phyloP scores from a whole-genome alignment of 1,140 invertebrate species.

The Aethina tumida region DNA sequence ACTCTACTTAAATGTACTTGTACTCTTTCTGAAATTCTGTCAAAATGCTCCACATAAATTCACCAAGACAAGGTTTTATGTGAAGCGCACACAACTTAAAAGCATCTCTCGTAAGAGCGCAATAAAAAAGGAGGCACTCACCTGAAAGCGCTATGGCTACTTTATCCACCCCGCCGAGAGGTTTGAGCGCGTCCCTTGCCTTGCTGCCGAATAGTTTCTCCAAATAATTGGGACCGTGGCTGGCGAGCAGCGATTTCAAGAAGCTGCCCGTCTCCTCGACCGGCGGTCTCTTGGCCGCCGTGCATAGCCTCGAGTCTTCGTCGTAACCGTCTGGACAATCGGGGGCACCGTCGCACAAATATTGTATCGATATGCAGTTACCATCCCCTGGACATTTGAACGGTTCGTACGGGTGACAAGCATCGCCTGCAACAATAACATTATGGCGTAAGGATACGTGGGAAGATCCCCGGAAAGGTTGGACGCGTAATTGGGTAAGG shows the following conservation, averaged over 20 bases:
- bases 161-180: constrained; percentile 85
- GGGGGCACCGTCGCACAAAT: constrained; percentile 85
- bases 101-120: not conserved
- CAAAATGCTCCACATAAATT: too few relatives aligned
- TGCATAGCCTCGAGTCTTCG: constrained; percentile 83
- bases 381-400: constrained; percentile 91
- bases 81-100: too few relatives aligned
- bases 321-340: constrained; percentile 90
- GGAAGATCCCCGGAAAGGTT: too few relatives aligned
- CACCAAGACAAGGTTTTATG: too few relatives aligned
- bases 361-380: constrained; percentile 90
- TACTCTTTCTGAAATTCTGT: too few relatives aligned
- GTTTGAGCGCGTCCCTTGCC: constrained; percentile 79
- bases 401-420: constrained; percentile 83
- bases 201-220: constrained; percentile 92
- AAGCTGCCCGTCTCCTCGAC: constrained; percentile 94
- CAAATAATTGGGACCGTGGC: constrained; percentile 91
- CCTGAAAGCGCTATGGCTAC: constrained; percentile 91
- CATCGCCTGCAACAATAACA: constrained; percentile 43
- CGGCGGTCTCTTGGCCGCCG: constrained; percentile 91
- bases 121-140: constrained; percentile 36
- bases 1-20: too few relatives aligned
- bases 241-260: constrained; percentile 81
- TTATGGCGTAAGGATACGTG: too few relatives aligned
- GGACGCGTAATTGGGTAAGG: too few relatives aligned